Evolutionary conservation across 2,797 vertebrate genomes (phyloP).

Genomic region (Pantherophis alleghaniensis): DNA sequence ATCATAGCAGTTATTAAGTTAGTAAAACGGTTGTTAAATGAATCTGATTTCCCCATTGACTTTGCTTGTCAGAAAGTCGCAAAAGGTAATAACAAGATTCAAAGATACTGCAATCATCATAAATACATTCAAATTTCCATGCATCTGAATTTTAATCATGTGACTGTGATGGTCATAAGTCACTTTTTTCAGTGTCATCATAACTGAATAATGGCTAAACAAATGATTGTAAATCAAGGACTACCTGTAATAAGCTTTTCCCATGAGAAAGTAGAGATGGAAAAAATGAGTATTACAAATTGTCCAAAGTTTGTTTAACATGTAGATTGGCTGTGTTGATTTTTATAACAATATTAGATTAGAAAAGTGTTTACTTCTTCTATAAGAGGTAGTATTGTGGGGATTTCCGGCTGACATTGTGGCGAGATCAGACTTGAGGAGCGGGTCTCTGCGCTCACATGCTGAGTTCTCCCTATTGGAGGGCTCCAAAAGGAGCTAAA

Average conservation of each 20-base stretch:
- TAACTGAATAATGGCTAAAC: background rate
- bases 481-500: too few species aligned
- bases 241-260: background rate
- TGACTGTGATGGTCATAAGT: background rate
- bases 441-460: too few species aligned
- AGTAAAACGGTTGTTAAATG: background rate
- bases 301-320: background rate
- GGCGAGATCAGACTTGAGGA: too few species aligned
- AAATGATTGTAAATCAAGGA: background rate
- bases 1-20: background rate
- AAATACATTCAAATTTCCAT: background rate
- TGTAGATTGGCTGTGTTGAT: background rate
- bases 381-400: background rate
- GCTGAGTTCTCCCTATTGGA: too few species aligned
- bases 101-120: background rate
- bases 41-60: background rate
- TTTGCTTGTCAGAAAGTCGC: background rate
- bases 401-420: rapidly evolving
- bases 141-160: background rate
- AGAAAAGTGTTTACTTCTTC: background rate
- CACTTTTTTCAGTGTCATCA: background rate
- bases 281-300: background rate
- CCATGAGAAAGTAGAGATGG: background rate
- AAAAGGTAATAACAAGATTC: background rate
- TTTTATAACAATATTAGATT: background rate